Conservation (phyloP, 2,888 invertebrate genomes). For the Synanthedon vespiformis region DNA sequence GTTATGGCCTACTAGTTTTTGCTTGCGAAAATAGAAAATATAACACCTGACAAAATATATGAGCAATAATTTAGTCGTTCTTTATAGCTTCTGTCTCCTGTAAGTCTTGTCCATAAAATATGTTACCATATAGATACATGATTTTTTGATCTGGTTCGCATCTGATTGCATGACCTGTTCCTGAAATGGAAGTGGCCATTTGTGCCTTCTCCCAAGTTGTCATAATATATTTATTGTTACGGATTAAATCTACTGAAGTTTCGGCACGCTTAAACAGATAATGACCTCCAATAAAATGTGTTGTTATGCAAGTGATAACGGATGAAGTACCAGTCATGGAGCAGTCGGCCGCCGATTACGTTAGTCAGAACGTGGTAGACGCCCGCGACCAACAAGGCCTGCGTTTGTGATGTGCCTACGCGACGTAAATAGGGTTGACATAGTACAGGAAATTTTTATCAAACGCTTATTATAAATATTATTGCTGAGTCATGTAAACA, state of each 20-base stretch:
- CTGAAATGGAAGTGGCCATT: too few species aligned
- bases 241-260: background rate
- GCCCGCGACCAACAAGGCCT: constrained; percentile 12
- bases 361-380: constrained; percentile 6
- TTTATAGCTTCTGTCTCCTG: too few species aligned
- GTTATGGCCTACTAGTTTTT: too few species aligned
- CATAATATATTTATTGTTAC: too few species aligned
- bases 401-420: constrained; percentile 1
- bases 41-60: too few species aligned
- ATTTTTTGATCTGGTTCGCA: too few species aligned
- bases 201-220: too few species aligned
- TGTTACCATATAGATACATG: too few species aligned
- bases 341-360: constrained; percentile 1
- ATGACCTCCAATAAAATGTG: background rate
- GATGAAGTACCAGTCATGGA: background rate
- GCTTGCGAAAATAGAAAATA: too few species aligned
- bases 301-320: background rate
- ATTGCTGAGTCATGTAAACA: background rate
- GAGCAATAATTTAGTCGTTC: too few species aligned
- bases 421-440: constrained; percentile 1
- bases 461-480: background rate
- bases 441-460: background rate
- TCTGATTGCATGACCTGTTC: too few species aligned
- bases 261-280: background rate
- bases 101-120: too few species aligned